A percentile compares a stretch with the other conserved stretches of the same genome.
These are phyloP conservation scores for Hemichromis elongatus DNA, from an alignment of 2,113 vertebrate species.

Conservation along the genomic window DNA sequence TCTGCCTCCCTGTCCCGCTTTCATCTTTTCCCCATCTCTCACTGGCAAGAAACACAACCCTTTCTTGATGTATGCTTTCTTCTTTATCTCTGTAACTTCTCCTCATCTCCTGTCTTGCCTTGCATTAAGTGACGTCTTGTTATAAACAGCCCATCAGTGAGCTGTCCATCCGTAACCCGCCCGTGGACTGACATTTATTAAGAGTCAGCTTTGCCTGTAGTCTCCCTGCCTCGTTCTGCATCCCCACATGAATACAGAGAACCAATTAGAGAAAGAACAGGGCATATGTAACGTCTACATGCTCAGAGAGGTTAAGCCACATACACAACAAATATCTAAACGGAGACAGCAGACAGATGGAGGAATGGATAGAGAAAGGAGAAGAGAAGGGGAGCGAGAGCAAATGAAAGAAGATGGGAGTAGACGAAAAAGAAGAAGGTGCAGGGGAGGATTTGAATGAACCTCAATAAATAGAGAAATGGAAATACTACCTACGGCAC, in stretches of 20 bases:
- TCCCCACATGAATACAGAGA: slow-evolving; percentile 63
- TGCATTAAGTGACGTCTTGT: slow-evolving; percentile 44
- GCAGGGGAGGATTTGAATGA: background rate
- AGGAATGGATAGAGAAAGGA: background rate
- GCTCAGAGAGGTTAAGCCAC: slow-evolving; percentile 24
- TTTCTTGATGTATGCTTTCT: background rate
- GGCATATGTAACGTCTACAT: slow-evolving; percentile 44
- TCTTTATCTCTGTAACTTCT: slow-evolving; percentile 1
- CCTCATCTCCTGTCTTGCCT: slow-evolving; percentile 5
- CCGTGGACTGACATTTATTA: slow-evolving; percentile 57
- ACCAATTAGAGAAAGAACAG: slow-evolving; percentile 64
- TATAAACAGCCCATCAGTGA: slow-evolving; percentile 58
- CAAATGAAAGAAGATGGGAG: background rate
- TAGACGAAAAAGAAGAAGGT: background rate
- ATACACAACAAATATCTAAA: slow-evolving; percentile 31
- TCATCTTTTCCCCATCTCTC: background rate
- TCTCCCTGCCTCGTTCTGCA: slow-evolving; percentile 15
- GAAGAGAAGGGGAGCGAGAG: background rate
- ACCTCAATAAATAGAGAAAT: background rate
- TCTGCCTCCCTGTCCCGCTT: background rate
- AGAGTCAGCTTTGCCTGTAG: slow-evolving; percentile 53
- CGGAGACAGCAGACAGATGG: background rate
- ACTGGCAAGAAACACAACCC: background rate
- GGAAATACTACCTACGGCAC: background rate
- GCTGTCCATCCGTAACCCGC: slow-evolving; percentile 43